Evolutionary conservation across 2,888 invertebrate species (phyloP).

Genomic region (Scaptodrosophila latifasciaeformis): DNA sequence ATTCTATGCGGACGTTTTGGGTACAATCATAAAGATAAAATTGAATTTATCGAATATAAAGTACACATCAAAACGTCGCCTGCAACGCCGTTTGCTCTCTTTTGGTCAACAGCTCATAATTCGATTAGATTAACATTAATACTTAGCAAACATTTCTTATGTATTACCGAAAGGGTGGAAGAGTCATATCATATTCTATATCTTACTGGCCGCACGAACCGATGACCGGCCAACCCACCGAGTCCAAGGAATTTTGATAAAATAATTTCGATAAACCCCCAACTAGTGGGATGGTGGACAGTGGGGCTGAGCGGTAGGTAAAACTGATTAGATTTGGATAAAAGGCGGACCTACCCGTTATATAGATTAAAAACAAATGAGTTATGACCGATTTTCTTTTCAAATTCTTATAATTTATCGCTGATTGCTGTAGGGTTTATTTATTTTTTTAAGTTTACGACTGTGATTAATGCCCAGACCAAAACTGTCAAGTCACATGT

Average conservation of each 20-base stretch:
- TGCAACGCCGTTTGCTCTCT: slow-evolving; percentile 5
- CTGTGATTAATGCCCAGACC: slow-evolving; percentile 39
- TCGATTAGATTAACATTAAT: slow-evolving; percentile 62
- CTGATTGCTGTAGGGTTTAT: slow-evolving; percentile 14
- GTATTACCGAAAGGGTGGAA: too few relatives aligned
- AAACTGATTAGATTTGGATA: slow-evolving; percentile 69
- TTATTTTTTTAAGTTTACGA: slow-evolving; percentile 39
- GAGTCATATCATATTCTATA: too few relatives aligned
- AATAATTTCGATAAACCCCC: slow-evolving; percentile 5
- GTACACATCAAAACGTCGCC: not conserved
- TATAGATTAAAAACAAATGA: slow-evolving; percentile 56
- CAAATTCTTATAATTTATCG: slow-evolving; percentile 31
- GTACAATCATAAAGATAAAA: slow-evolving; percentile 68
- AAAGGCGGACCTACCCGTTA: slow-evolving; percentile 53
- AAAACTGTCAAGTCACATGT: not conserved
- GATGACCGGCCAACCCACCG: slow-evolving; percentile 15
- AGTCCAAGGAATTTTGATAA: slow-evolving; percentile 45
- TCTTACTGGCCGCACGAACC: too few relatives aligned
- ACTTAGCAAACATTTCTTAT: not conserved
- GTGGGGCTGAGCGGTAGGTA: slow-evolving; percentile 6
- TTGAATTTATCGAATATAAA: slow-evolving; percentile 54
- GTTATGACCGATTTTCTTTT: slow-evolving; percentile 46
- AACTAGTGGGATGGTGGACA: not conserved
- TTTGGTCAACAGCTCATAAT: slow-evolving; percentile 54
- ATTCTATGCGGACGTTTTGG: too few relatives aligned